Evolutionary conservation across 2,888 invertebrate species (phyloP), one percentile per base, ranked within the genome.

Genomic region (Portevinia maculata): DNA sequence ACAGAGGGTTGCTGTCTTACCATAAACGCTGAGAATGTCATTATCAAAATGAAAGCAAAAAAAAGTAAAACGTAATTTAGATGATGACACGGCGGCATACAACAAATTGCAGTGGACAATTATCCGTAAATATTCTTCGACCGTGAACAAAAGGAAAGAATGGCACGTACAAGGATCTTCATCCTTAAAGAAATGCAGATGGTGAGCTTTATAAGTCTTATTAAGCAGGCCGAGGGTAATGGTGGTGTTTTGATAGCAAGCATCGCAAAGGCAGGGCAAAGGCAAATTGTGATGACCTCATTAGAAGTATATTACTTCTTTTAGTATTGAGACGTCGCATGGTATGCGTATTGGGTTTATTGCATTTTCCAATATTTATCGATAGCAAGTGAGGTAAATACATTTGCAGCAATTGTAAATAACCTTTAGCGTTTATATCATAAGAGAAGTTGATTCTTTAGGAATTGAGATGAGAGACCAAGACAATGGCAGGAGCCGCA

Each of bases 81-180:
- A 44, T 64, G 64, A 78, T 78, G 57, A 37, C 34, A 71, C 69
- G 32, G 50, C 70, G 70, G 71, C 48, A 71, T 60, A 46, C 48
- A 73, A 60, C 73, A 73, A 79, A 79, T 73, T 79, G 73, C 60
- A 73, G 48, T 55, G 73, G 60, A 73, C 79, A 79, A 79, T 79
- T 79, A 79, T 79, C 79, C 73, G 65, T 73, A 73, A 79, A 79
- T 73, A 79, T 73, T 79, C 71, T 60, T 64, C 67, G 73, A 79
- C 65, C 65, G 39, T 73, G 60, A 79, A 59, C 59, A 59, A 67
- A 73, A 67, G 53, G 48, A 53, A 67, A 41, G 55, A 79, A 79
- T 59, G 73, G 60, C 79, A 79, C 73, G 79, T 79, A 73, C 71
- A 53, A 78, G 73, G 67, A 79, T 53, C 73, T 79, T 73, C 79